Percentiles rank a stretch among this genome's conserved stretches.
Evolutionary conservation across 2,797 vertebrate genomes (phyloP).

Genomic region (Muscicapa striata): DNA sequence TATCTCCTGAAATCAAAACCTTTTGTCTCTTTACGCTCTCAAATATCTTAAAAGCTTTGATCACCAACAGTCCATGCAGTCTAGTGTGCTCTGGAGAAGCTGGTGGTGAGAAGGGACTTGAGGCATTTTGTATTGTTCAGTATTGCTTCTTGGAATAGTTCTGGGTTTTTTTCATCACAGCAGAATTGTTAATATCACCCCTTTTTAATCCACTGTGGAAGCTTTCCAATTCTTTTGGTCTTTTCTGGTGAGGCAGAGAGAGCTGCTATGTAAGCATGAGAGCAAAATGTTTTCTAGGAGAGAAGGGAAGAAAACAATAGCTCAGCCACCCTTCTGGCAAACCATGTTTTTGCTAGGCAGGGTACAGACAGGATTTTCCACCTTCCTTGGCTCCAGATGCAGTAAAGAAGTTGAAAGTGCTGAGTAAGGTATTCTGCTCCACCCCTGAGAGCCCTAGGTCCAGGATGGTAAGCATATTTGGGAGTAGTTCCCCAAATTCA

Average conservation of each 20-base stretch:
- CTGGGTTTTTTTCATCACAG: background rate
- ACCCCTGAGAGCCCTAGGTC: constrained; percentile 17
- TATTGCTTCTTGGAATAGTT: background rate
- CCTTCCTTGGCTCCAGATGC: background rate
- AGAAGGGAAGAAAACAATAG: constrained; percentile 12
- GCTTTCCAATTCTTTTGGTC: background rate
- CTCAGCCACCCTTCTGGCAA: background rate
- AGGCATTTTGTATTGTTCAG: background rate
- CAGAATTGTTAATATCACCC: background rate
- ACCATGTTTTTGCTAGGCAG: background rate
- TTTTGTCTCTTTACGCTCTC: background rate
- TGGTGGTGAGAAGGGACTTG: background rate
- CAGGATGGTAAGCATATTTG: constrained; percentile 39
- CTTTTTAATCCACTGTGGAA: background rate
- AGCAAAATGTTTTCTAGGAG: background rate
- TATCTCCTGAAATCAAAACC: background rate
- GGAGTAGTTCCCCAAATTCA: constrained; percentile 51
- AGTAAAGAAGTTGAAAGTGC: constrained; percentile 22
- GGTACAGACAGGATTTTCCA: constrained; percentile 44
- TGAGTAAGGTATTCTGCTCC: constrained; percentile 40
- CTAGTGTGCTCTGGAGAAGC: background rate
- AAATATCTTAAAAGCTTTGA: background rate
- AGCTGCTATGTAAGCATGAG: background rate
- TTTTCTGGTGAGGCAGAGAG: background rate
- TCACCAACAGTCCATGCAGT: background rate